A percentile compares a stretch with the other conserved stretches of the same genome.
Evolutionary conservation across 2,888 invertebrate genomes (phyloP).

Genomic region (Drosophila affinis): DNA sequence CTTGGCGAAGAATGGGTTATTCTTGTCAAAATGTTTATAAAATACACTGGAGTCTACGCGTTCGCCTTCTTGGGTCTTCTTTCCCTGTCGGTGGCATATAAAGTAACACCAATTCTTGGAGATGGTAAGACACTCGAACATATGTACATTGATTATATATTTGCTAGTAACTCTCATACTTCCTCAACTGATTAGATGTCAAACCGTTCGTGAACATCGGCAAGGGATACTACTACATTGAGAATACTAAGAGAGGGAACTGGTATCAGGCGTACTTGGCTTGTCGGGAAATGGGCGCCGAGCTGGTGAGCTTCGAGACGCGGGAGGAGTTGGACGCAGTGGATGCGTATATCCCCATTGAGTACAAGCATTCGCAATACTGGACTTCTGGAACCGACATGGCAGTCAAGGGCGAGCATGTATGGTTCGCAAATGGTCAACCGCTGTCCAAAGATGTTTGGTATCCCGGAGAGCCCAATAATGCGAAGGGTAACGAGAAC

Average conservation of each 20-base stretch:
- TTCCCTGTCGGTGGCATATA: too few species aligned
- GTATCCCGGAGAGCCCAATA: constrained; percentile 5
- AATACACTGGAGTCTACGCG: too few species aligned
- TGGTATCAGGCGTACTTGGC: constrained; percentile 6
- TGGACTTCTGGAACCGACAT: constrained; percentile 10
- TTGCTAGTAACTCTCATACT: too few species aligned
- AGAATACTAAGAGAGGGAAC: background rate
- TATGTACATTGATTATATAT: too few species aligned
- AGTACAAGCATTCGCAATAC: background rate
- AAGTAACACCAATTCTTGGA: too few species aligned
- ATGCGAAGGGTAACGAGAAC: background rate
- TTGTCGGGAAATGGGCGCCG: constrained; percentile 1
- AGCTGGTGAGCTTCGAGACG: constrained; percentile 1
- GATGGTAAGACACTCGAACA: too few species aligned
- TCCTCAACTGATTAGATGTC: too few species aligned
- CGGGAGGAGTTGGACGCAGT: background rate
- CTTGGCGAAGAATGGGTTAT: too few species aligned
- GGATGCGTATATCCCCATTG: too few species aligned
- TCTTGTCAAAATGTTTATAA: too few species aligned
- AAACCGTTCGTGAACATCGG: background rate
- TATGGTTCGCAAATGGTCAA: constrained; percentile 3
- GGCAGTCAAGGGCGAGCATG: background rate
- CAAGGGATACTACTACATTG: constrained; percentile 5
- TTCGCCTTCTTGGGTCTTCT: too few species aligned
- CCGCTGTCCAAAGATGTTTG: background rate